phyloP scores from a whole-genome alignment of 1,140 invertebrate genomes.

The Muscidifurax raptorellus region DNA sequence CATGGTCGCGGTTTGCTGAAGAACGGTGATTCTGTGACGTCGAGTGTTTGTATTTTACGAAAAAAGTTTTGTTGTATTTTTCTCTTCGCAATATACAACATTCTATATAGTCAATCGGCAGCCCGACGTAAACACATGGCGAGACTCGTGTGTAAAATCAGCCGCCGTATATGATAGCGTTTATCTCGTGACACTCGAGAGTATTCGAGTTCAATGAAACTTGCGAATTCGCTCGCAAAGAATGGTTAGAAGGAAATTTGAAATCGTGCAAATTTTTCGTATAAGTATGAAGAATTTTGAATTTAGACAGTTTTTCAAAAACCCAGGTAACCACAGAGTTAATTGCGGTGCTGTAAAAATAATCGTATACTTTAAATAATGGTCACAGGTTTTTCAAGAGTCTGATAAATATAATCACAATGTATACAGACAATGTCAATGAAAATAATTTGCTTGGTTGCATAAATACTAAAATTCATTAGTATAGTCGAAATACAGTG shows the following conservation, averaged over 20 bases:
- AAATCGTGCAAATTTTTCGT: neutral
- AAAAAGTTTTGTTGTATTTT: neutral
- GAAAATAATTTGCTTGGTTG: too few relatives aligned
- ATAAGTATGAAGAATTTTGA: too few relatives aligned
- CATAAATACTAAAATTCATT: too few relatives aligned
- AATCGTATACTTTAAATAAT: too few relatives aligned
- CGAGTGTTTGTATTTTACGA: neutral
- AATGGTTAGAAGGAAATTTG: neutral
- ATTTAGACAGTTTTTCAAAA: too few relatives aligned
- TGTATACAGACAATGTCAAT: too few relatives aligned
- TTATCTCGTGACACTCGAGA: slow-evolving; percentile 44
- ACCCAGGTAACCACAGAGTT: too few relatives aligned
- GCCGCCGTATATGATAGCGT: slow-evolving; percentile 34
- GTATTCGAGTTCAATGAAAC: slow-evolving; percentile 41
- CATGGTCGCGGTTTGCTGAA: neutral
- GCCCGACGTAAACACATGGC: slow-evolving; percentile 17
- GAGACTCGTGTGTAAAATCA: neutral
- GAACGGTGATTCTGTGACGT: neutral
- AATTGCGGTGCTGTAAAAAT: too few relatives aligned
- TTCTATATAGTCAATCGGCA: slow-evolving; percentile 8
- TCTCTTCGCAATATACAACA: neutral
- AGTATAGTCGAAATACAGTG: too few relatives aligned
- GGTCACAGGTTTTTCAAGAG: too few relatives aligned
- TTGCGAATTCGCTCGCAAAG: neutral
- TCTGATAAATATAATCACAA: too few relatives aligned